A percentile compares a stretch with the other conserved stretches of the same genome.
These are phyloP conservation scores for Dorcus parallelipipedus DNA, from an alignment of 2,888 invertebrate species.

Conservation along the genomic window DNA sequence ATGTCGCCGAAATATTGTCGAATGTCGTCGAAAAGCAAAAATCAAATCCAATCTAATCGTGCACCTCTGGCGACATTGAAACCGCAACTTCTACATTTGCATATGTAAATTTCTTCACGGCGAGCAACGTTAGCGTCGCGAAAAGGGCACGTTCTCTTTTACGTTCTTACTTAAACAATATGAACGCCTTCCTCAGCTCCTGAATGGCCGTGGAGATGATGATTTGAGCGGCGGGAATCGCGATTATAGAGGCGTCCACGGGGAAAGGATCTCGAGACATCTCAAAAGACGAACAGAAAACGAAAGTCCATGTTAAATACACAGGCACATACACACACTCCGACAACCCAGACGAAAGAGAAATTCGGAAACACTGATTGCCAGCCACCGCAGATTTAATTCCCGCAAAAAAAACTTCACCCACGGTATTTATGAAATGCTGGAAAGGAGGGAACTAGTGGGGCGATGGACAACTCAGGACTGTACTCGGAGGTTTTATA, in stretches of 20 bases:
- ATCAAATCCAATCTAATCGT: no score
- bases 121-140: neutral
- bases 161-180: conserved; percentile 52
- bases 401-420: conserved; percentile 11
- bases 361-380: neutral
- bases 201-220: conserved; percentile 53
- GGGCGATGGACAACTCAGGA: conserved; percentile 3
- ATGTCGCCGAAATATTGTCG: no score
- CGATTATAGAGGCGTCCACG: conserved; percentile 45
- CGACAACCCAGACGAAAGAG: neutral
- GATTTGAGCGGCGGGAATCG: conserved; percentile 50
- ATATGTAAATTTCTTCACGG: no score
- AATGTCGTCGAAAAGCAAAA: no score
- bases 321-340: neutral
- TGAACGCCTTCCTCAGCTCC: conserved; percentile 50
- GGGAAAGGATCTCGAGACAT: conserved; percentile 32
- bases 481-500: no score
- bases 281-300: neutral
- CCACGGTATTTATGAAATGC: conserved; percentile 5
- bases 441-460: conserved; percentile 10
- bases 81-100: no score
- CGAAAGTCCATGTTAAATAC: neutral
- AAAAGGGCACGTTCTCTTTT: neutral
- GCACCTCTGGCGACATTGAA: no score
- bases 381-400: neutral